A percentile compares a stretch with the other conserved stretches of the same genome.
Evolutionary conservation across 2,113 vertebrate species (phyloP).

Genomic region (Nibea coibor): DNA sequence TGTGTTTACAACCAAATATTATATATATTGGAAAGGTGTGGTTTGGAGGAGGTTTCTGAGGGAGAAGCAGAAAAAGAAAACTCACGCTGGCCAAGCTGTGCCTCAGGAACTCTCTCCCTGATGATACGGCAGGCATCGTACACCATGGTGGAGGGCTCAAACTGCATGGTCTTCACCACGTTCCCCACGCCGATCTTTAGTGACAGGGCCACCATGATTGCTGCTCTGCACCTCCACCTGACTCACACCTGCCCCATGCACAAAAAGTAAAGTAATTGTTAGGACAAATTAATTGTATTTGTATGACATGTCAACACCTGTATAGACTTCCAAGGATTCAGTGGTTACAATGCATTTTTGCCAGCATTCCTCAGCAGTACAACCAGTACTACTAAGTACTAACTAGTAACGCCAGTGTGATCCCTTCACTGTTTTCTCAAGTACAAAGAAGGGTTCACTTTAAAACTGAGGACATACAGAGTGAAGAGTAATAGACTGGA

Average conservation of each 20-base stretch:
- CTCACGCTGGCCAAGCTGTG: conserved; percentile 95
- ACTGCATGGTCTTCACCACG: conserved; percentile 99
- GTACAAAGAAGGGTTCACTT: too few species aligned
- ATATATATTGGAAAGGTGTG: background rate
- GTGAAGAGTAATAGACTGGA: too few species aligned
- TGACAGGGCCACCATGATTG: conserved; percentile 97
- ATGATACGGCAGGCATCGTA: conserved; percentile 97
- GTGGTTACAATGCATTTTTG: too few species aligned
- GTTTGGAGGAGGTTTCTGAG: background rate
- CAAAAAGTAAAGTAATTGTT: background rate
- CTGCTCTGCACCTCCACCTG: conserved; percentile 71
- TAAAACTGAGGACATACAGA: too few species aligned
- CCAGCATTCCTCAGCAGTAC: too few species aligned
- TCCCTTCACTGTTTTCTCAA: too few species aligned
- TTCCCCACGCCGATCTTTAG: conserved; percentile 98
- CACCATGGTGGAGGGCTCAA: conserved; percentile 98
- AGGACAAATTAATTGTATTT: background rate
- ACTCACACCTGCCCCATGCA: conserved; percentile 65
- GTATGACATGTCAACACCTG: too few species aligned
- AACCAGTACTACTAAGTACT: too few species aligned
- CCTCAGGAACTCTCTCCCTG: conserved; percentile 95
- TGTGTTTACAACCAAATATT: too few species aligned
- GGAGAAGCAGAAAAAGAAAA: conserved; percentile 36
- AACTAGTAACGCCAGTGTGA: too few species aligned
- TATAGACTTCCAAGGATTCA: too few species aligned